Conservation (phyloP, 2,888 invertebrate genomes). For the Halictus ligatus region DNA sequence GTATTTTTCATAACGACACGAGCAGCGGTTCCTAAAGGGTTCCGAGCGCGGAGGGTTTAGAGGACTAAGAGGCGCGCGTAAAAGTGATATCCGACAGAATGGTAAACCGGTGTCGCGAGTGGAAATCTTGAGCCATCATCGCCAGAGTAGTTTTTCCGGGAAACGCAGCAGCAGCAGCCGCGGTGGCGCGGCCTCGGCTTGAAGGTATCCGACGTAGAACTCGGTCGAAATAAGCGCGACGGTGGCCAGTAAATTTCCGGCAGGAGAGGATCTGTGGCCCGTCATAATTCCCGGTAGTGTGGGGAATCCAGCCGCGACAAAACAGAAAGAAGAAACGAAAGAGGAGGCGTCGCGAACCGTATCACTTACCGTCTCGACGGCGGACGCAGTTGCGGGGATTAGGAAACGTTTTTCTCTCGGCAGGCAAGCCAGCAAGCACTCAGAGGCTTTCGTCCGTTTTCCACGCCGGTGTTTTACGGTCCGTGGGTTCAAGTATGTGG, state of each 20-base stretch:
- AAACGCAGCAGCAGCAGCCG: too few relatives aligned
- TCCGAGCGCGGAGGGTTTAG: background rate
- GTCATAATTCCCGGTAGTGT: conserved; percentile 43
- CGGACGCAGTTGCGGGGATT: conserved; percentile 61
- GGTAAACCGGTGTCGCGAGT: background rate
- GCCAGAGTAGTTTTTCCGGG: background rate
- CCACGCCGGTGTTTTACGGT: conserved; percentile 56
- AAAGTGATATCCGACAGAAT: background rate
- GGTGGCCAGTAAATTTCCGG: conserved; percentile 18
- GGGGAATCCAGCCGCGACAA: conserved; percentile 1
- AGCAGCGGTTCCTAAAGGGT: background rate
- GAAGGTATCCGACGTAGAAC: conserved; percentile 18
- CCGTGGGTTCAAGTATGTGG: conserved; percentile 33
- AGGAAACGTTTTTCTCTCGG: conserved; percentile 58
- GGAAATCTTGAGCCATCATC: background rate
- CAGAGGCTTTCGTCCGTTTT: conserved; percentile 57
- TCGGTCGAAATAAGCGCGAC: conserved; percentile 39
- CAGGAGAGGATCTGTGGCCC: conserved; percentile 12
- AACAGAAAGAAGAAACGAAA: background rate
- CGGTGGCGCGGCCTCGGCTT: background rate
- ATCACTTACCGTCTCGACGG: conserved; percentile 57
- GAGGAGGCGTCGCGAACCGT: conserved; percentile 45
- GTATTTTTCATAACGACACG: background rate
- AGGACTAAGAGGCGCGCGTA: background rate
- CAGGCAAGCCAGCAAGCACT: conserved; percentile 35